These are phyloP conservation scores for Ypsolopha sequella DNA, from an alignment of 2,888 invertebrate species.

Conservation along the genomic window DNA sequence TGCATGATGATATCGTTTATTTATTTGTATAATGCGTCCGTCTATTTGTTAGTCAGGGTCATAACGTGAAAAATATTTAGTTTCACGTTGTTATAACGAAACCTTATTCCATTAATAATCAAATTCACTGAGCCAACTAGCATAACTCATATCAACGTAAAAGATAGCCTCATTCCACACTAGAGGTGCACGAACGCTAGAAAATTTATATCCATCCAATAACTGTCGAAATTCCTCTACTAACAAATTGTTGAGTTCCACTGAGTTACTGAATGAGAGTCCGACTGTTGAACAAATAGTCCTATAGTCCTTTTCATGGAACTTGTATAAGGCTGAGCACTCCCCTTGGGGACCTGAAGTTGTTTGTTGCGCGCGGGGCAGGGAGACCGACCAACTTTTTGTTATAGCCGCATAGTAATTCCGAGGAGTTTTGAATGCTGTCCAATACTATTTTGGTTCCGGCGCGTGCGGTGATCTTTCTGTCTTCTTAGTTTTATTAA, in stretches of 20 bases:
- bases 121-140: not conserved
- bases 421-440: constrained; percentile 67
- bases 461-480: constrained; percentile 49
- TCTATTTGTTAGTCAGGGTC: too few species aligned
- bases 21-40: too few species aligned
- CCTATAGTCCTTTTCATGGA: not conserved
- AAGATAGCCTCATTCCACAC: not conserved
- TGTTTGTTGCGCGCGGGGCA: too few species aligned
- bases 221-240: constrained; percentile 47
- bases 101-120: not conserved
- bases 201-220: constrained; percentile 47
- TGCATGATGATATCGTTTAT: too few species aligned
- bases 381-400: too few species aligned
- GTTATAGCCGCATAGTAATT: constrained; percentile 36
- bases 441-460: constrained; percentile 65
- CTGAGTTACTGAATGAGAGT: constrained; percentile 66
- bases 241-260: constrained; percentile 49
- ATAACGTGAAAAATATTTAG: not conserved
- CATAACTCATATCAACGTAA: constrained; percentile 4
- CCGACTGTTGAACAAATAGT: constrained; percentile 48
- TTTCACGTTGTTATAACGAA: not conserved
- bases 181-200: not conserved
- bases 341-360: too few species aligned
- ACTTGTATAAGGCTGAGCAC: too few species aligned
- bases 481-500: constrained; percentile 38